Conservation (phyloP, 1,140 invertebrate genomes). For the Chlorops oryzae region DNA sequence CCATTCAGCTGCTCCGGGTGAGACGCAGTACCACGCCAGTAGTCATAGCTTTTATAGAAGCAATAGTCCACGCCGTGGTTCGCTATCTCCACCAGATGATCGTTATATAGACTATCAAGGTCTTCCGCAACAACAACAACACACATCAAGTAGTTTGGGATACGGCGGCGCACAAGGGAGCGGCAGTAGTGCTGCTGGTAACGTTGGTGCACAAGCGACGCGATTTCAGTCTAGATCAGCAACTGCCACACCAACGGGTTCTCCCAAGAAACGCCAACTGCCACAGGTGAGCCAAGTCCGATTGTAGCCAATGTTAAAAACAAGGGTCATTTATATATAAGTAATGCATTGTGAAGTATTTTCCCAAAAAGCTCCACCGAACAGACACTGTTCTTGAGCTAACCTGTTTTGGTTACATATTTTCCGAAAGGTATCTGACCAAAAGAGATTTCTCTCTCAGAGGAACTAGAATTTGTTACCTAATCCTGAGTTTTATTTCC, state of each 20-base stretch:
- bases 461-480: no score
- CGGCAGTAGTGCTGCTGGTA: constrained; percentile 16
- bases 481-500: no score
- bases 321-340: no score
- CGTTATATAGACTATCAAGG: constrained; percentile 47
- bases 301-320: no score
- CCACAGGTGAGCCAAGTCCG: constrained; percentile 74
- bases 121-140: constrained; percentile 43
- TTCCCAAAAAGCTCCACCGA: no score
- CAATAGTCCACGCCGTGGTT: constrained; percentile 43
- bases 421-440: no score
- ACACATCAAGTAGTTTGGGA: constrained; percentile 22
- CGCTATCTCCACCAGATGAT: constrained; percentile 45
- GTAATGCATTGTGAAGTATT: no score
- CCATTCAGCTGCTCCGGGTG: constrained; percentile 49
- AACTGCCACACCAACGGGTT: constrained; percentile 87
- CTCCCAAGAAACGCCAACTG: constrained; percentile 90
- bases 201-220: constrained; percentile 45
- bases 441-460: no score
- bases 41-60: constrained; percentile 34
- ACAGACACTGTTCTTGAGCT: no score
- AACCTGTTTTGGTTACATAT: no score
- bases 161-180: constrained; percentile 15
- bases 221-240: constrained; percentile 77
- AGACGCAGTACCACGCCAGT: constrained; percentile 37